phyloP scores from a whole-genome alignment of 2,113 vertebrate species.

The Clupea harengus region DNA sequence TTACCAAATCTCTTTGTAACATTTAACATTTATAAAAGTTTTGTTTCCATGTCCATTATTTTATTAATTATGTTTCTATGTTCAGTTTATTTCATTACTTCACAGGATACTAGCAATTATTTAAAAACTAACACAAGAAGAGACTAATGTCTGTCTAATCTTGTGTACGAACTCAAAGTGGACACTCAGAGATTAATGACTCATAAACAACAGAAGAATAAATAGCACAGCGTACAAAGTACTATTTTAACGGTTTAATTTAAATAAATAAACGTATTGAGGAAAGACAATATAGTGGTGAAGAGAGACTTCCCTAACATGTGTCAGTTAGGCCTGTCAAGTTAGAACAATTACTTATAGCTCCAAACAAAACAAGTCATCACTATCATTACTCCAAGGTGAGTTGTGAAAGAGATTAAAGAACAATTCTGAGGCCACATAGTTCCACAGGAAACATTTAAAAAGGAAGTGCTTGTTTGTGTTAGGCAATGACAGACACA shows the following conservation, averaged over 20 bases:
- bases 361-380: conserved; percentile 23
- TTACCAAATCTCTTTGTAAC: neutral
- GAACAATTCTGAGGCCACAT: neutral
- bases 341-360: conserved; percentile 46
- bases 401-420: neutral
- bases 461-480: neutral
- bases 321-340: conserved; percentile 42
- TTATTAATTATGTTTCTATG: conserved; percentile 66
- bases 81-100: conserved; percentile 73
- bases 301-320: conserved; percentile 38
- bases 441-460: neutral
- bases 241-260: conserved; percentile 49
- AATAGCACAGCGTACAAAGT: neutral
- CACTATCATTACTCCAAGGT: neutral
- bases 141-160: too few species aligned
- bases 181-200: neutral
- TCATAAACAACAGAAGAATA: neutral
- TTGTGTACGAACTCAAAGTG: conserved; percentile 42
- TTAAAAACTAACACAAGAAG: too few species aligned
- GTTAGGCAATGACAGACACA: neutral
- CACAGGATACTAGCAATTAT: neutral
- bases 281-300: conserved; percentile 46
- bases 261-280: conserved; percentile 57
- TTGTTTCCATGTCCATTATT: conserved; percentile 54
- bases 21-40: neutral